Evolutionary conservation across 2,888 invertebrate species (phyloP).

Genomic region (Drosophila subquinaria): DNA sequence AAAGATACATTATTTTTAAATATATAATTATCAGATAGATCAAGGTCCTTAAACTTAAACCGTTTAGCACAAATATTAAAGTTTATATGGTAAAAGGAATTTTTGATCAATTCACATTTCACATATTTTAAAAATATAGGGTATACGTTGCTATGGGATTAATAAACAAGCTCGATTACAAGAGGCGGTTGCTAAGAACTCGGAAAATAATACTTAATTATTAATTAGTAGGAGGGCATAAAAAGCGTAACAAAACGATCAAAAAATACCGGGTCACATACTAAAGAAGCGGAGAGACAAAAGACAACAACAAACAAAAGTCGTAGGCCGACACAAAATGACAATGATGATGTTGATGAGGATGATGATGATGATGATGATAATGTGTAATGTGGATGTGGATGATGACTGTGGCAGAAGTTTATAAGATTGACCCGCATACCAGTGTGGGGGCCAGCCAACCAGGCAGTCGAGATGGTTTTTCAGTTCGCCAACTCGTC

Average conservation of each 20-base stretch:
- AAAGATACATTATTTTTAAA: too few relatives aligned
- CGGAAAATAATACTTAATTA: conserved; percentile 66
- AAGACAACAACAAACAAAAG: conserved; percentile 42
- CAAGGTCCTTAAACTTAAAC: not conserved
- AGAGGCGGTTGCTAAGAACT: conserved; percentile 38
- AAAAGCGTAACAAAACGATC: conserved; percentile 75
- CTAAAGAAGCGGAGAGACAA: conserved; percentile 36
- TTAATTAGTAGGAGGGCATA: conserved; percentile 76
- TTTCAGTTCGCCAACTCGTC: conserved; percentile 39
- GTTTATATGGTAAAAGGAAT: too few relatives aligned
- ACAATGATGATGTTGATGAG: conserved; percentile 23
- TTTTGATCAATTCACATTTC: not conserved
- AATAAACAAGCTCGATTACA: conserved; percentile 71
- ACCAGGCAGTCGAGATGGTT: conserved; percentile 17
- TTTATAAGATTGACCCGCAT: conserved; percentile 74
- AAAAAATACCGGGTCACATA: conserved; percentile 75
- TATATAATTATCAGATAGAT: not conserved
- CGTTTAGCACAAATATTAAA: not conserved
- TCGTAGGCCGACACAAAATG: conserved; percentile 56
- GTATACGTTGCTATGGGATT: conserved; percentile 22
- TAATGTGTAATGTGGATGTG: conserved; percentile 24
- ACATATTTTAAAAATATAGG: not conserved
- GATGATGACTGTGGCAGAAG: conserved; percentile 53
- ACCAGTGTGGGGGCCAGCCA: conserved; percentile 61
- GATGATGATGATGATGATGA: conserved; percentile 29